Evolutionary conservation across 2,797 vertebrate genomes (phyloP), one percentile per base, ranked within the genome.

Genomic region (Cossypha heuglini): DNA sequence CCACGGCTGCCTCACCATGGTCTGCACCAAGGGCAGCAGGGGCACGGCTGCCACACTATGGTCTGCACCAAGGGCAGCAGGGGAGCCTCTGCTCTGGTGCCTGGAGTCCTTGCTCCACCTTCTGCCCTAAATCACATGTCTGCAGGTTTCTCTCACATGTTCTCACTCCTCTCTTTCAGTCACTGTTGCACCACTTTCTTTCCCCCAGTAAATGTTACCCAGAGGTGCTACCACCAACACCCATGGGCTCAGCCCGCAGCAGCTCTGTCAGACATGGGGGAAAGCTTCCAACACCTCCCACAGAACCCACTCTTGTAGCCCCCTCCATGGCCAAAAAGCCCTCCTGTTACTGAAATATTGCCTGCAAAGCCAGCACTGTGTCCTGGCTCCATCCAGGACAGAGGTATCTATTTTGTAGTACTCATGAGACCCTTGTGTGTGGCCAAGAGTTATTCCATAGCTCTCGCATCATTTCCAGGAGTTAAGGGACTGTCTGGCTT

Each of bases 331-430:
- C 28, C 35, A 35, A 49, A 42, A 16, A 48, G 18, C 4, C 8
- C 31, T 3, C 11, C 33, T 1, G 1, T 14, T 31, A n/a, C 25
- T 19, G 40, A 73, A 77, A 35, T 3, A 13, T 10, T 42, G 16
- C 37, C n/a, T 1, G 0, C 21, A 61, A 35, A 43, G 46, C 29
- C 24, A 38, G 1, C 26, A 22, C 7, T n/a, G 11, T 66, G 15
- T 59, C n/a, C 45, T 59, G n/a, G n/a, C 28, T 51, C n/a, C 38
- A n/a, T 28, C 28, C 52, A 59, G 43, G 20, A 24, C 21, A 25
- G 31, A 49, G 10, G 8, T 7, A 5, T 43, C 35, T 57, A 16
- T 59, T 81, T 31, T 35, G 21, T 17, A 25, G n/a, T 9, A 31
- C 46, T 26, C 26, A 31, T 17, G 26, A 26, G 26, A 25, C 8